Conservation (phyloP, 1,140 invertebrate species). For the Diuraphis noxia region DNA sequence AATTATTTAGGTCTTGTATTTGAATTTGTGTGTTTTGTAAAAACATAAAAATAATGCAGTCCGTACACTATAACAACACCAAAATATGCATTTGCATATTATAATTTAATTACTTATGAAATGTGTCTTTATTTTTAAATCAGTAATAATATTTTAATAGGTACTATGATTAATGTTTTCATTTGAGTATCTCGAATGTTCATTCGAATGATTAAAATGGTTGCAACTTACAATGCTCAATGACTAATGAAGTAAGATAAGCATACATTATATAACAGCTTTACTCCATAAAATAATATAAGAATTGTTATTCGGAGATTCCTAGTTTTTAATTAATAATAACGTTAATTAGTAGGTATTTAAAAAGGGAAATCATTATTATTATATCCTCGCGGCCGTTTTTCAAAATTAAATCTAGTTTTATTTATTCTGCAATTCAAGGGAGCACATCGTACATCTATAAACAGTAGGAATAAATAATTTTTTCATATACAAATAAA, state of each 20-base stretch:
- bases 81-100: not conserved
- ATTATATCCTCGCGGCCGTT: not conserved
- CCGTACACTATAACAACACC: not conserved
- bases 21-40: not conserved
- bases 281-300: not conserved
- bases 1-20: not conserved
- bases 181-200: not conserved
- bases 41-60: not conserved
- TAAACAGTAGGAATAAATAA: not conserved
- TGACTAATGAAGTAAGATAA: not conserved
- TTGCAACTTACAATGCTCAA: not conserved
- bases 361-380: not conserved
- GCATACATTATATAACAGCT: not conserved
- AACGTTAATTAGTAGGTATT: too few species aligned
- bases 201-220: too few species aligned
- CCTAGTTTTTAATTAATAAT: not conserved
- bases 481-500: not conserved
- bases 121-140: not conserved
- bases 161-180: not conserved
- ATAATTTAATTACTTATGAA: too few species aligned
- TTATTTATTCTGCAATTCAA: not conserved
- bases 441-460: not conserved
- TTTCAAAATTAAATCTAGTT: not conserved
- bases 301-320: not conserved
- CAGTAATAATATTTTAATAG: not conserved